A percentile compares a stretch with the other conserved stretches of the same genome.
Evolutionary conservation across 2,113 vertebrate species (phyloP).

Genomic region (Gadus chalcogrammus): DNA sequence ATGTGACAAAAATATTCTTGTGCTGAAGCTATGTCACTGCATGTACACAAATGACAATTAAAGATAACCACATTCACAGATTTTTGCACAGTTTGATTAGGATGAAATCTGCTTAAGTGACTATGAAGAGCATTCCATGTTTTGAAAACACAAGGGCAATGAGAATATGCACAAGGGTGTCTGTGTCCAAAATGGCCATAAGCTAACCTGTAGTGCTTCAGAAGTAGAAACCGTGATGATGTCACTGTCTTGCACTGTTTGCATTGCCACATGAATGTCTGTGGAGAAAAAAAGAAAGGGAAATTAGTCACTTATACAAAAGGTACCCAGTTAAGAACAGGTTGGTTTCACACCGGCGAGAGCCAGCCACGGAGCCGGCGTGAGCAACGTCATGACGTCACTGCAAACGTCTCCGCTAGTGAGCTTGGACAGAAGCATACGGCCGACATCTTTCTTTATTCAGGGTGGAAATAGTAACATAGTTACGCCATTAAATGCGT

Average conservation of each 20-base stretch:
- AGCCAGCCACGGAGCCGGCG: no score
- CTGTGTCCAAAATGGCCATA: background rate
- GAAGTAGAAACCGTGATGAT: background rate
- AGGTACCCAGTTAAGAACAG: no score
- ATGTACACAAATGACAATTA: slow-evolving; percentile 16
- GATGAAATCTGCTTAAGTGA: slow-evolving; percentile 4
- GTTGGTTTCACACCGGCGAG: no score
- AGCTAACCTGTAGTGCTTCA: background rate
- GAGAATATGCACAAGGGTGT: slow-evolving; percentile 1
- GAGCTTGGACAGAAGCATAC: no score
- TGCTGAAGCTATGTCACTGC: no score
- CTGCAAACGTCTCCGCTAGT: no score
- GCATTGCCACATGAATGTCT: background rate
- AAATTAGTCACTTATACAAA: no score
- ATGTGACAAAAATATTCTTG: no score
- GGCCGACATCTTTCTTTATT: no score
- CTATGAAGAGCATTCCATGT: background rate
- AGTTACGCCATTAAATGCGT: no score
- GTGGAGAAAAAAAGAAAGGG: background rate
- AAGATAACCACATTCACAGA: slow-evolving; percentile 12
- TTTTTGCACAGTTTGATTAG: background rate
- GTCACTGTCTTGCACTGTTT: background rate
- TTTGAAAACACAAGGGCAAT: slow-evolving; percentile 5
- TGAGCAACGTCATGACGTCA: no score
- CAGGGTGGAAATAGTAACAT: no score